Evolutionary conservation across 2,113 vertebrate species (phyloP).

Genomic region (Perca fluviatilis): DNA sequence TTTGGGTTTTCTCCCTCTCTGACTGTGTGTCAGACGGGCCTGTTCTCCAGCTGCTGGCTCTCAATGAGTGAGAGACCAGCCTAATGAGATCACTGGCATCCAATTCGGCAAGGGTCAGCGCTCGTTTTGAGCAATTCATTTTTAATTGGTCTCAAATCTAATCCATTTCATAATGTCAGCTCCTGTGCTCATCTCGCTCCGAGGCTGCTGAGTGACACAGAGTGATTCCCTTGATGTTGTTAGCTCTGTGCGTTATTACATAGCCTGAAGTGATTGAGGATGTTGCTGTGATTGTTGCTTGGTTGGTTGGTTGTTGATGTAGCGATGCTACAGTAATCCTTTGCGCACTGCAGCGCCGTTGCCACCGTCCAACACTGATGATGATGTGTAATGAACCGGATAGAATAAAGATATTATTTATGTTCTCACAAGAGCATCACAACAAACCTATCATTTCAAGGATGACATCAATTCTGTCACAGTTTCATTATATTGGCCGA

Average conservation of each 20-base stretch:
- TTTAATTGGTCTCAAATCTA: constrained; percentile 86
- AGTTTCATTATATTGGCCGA: constrained; percentile 21
- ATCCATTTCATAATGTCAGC: constrained; percentile 82
- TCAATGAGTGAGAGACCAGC: constrained; percentile 63
- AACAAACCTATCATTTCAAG: constrained; percentile 22
- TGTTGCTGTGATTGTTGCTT: constrained; percentile 39
- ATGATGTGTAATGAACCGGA: constrained; percentile 40
- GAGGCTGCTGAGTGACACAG: constrained; percentile 55
- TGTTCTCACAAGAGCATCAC: constrained; percentile 26
- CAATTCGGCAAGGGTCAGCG: constrained; percentile 81
- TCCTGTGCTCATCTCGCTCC: constrained; percentile 70
- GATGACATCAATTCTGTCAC: constrained; percentile 4
- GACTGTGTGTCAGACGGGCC: constrained; percentile 69
- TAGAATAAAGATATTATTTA: constrained; percentile 28
- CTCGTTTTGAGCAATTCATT: constrained; percentile 83
- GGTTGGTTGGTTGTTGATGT: constrained; percentile 38
- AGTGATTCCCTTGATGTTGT: constrained; percentile 71
- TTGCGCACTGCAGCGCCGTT: constrained; percentile 13
- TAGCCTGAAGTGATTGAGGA: constrained; percentile 57
- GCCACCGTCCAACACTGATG: constrained; percentile 20
- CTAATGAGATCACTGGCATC: constrained; percentile 83
- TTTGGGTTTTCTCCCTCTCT: constrained; percentile 61
- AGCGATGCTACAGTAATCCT: constrained; percentile 20
- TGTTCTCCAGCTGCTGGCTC: constrained; percentile 70
- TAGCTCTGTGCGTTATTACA: constrained; percentile 56